Evolutionary conservation across 2,113 vertebrate species (phyloP).

Genomic region (Channa argus): DNA sequence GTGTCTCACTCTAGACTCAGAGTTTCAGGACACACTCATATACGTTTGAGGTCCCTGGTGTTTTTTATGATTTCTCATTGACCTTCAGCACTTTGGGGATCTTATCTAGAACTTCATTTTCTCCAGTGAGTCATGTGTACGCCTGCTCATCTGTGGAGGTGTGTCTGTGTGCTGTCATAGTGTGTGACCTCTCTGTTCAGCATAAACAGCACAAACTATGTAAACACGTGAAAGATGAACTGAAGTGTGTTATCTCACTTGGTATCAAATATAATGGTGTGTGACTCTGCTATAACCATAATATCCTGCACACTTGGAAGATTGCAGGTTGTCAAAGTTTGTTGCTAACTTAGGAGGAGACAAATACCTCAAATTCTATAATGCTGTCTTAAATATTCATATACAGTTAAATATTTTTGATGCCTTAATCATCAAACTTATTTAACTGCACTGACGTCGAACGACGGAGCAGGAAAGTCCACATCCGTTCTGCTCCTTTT

Average conservation of each 20-base stretch:
- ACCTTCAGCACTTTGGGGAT: slow-evolving; percentile 12
- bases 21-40: background rate
- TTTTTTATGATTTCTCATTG: slow-evolving; percentile 31
- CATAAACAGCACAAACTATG: slow-evolving; percentile 2
- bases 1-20: slow-evolving; percentile 11
- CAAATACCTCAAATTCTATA: no score
- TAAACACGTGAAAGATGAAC: slow-evolving; percentile 20
- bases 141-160: no score
- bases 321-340: background rate
- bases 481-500: no score
- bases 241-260: slow-evolving; percentile 12
- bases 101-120: background rate
- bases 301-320: background rate
- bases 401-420: no score
- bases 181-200: background rate
- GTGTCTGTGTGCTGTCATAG: background rate
- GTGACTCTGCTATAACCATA: background rate
- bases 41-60: slow-evolving; percentile 9
- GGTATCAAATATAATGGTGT: background rate
- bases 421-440: no score
- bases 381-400: no score
- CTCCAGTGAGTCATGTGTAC: background rate
- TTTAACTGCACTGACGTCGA: no score
- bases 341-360: background rate
- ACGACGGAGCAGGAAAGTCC: no score